These are phyloP conservation scores for Gnatocerus cornutus DNA, from an alignment of 2,888 invertebrate genomes.

Conservation along the genomic window DNA sequence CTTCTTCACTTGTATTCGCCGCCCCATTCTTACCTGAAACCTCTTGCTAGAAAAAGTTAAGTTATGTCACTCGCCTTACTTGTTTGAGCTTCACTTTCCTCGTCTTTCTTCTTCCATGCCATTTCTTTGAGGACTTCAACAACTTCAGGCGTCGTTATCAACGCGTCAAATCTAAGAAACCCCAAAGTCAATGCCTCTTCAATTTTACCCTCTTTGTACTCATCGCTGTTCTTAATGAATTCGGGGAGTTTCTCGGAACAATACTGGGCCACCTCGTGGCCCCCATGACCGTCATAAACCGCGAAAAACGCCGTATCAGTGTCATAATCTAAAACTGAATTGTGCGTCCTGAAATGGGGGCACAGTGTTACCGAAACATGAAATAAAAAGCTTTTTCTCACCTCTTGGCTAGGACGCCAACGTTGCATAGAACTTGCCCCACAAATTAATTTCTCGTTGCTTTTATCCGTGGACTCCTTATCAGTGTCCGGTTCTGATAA, in stretches of 20 bases:
- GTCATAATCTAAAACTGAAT: conserved; percentile 91
- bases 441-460: conserved; percentile 82
- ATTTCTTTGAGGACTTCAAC: conserved; percentile 78
- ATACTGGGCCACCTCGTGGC: conserved; percentile 95
- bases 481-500: conserved; percentile 93
- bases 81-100: conserved; percentile 67
- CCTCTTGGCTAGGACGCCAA: conserved; percentile 99
- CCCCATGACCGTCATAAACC: conserved; percentile 99
- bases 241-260: conserved; percentile 89
- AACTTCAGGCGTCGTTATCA: conserved; percentile 84
- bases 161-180: conserved; percentile 92
- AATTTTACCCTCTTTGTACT: conserved; percentile 83
- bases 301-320: conserved; percentile 90
- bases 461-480: conserved; percentile 89
- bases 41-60: not conserved
- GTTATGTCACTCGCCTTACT: not conserved
- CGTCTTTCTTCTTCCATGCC: conserved; percentile 70
- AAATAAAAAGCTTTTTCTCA: conserved; percentile 68
- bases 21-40: conserved; percentile 31
- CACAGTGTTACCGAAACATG: not conserved
- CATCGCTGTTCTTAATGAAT: conserved; percentile 83
- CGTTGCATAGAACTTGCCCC: conserved; percentile 99
- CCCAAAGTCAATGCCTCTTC: conserved; percentile 87
- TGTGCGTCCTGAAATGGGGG: conserved; percentile 90
- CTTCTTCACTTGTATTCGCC: conserved; percentile 47